phyloP scores from a whole-genome alignment of 2,113 vertebrate species.

The Rhea pennata region DNA sequence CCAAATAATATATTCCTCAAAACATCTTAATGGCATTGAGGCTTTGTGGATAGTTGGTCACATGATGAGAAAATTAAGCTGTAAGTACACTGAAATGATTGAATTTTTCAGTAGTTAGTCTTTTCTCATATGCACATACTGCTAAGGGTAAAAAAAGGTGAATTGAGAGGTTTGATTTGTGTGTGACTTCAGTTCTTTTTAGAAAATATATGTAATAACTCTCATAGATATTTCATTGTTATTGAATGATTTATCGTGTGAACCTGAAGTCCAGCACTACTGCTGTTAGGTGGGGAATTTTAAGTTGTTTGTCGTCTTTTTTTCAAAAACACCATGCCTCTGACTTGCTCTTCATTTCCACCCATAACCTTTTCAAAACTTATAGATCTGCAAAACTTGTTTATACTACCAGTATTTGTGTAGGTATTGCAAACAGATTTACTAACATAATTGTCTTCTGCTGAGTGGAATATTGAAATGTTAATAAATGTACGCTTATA shows the following conservation, averaged over 20 bases:
- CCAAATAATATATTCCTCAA: conserved; percentile 69
- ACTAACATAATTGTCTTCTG: conserved; percentile 8
- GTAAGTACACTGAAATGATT: conserved; percentile 67
- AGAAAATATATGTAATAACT: neutral
- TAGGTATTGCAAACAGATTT: neutral
- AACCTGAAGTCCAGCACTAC: neutral
- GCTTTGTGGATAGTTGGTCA: conserved; percentile 69
- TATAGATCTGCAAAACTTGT: neutral
- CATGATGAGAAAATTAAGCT: conserved; percentile 68
- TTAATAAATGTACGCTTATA: conserved; percentile 56
- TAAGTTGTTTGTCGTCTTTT: neutral
- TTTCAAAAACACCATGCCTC: neutral
- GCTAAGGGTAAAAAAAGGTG: neutral
- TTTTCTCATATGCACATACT: conserved; percentile 34
- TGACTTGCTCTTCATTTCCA: conserved; percentile 25
- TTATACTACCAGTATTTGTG: neutral
- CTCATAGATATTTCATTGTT: neutral
- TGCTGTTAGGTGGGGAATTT: neutral
- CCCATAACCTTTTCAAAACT: neutral
- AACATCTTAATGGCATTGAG: conserved; percentile 64
- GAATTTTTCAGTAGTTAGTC: conserved; percentile 54
- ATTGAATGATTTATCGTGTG: neutral
- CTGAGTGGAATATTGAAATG: conserved; percentile 4
- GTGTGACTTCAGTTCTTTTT: neutral
- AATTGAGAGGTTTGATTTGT: neutral